Evolutionary conservation across 2,797 vertebrate species (phyloP).

Genomic region (Amphiprion clarkii): DNA sequence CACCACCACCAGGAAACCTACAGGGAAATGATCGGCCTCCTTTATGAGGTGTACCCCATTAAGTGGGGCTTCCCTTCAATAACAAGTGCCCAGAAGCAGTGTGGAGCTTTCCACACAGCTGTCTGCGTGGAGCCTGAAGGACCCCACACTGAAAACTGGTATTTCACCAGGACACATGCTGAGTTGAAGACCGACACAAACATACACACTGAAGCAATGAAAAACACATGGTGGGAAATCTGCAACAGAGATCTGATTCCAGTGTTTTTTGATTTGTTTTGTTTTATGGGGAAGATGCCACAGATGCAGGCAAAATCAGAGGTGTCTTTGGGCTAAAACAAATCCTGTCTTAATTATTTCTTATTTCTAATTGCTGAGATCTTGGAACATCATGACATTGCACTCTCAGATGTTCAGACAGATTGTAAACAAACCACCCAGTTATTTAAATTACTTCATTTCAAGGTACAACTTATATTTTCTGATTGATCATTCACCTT

Average conservation of each 20-base stretch:
- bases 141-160: constrained; percentile 66
- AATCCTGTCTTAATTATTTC: no score
- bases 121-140: constrained; percentile 44
- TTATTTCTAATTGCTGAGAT: no score
- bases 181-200: constrained; percentile 27
- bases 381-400: no score
- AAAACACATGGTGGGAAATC: constrained; percentile 19
- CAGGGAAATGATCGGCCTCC: constrained; percentile 12
- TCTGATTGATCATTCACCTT: no score
- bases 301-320: no score
- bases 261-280: no score
- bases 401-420: no score
- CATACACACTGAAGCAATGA: constrained; percentile 11
- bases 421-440: not conserved
- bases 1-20: constrained; percentile 22
- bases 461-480: not conserved
- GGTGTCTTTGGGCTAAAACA: no score
- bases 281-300: no score
- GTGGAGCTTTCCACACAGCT: constrained; percentile 35
- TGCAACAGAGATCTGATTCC: no score
- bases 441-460: not conserved
- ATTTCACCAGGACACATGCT: constrained; percentile 41
- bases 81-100: constrained; percentile 56
- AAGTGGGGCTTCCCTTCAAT: constrained; percentile 65
- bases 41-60: constrained; percentile 59